Evolutionary conservation across 2,888 invertebrate genomes (phyloP).

Genomic region (Melanostoma scalare): DNA sequence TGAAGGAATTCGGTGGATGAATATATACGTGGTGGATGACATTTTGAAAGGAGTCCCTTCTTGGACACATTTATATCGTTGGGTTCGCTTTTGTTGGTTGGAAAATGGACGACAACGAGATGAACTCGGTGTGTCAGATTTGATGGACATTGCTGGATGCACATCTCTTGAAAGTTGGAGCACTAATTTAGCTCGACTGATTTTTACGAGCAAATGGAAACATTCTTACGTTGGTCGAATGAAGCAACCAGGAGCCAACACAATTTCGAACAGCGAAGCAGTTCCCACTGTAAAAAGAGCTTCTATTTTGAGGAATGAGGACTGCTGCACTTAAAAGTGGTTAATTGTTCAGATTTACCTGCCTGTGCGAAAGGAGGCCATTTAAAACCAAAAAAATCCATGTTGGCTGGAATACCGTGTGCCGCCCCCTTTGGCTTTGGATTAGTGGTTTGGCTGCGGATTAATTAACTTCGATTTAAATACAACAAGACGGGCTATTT

Average conservation of each 20-base stretch:
- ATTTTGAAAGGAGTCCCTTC: conserved; percentile 41
- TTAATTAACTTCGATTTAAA: conserved; percentile 53
- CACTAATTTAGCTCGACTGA: conserved; percentile 51
- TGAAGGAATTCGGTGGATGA: neutral
- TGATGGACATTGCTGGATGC: conserved; percentile 35
- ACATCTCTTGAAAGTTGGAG: conserved; percentile 24
- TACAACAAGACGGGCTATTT: conserved; percentile 35
- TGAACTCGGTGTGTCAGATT: conserved; percentile 1
- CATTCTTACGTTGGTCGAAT: conserved; percentile 8
- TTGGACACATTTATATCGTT: conserved; percentile 44
- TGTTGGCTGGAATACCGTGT: neutral
- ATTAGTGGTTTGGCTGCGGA: conserved; percentile 1
- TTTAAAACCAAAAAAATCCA: neutral
- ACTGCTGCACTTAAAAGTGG: conserved; percentile 43
- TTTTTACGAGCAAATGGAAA: conserved; percentile 55
- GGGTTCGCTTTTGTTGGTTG: neutral
- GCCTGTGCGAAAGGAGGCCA: neutral
- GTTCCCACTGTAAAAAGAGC: conserved; percentile 35
- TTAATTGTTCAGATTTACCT: conserved; percentile 57
- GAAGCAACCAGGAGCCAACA: neutral
- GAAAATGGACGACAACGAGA: conserved; percentile 47
- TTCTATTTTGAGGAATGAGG: conserved; percentile 33
- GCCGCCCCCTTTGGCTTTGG: neutral
- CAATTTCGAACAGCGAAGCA: neutral
- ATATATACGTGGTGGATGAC: conserved; percentile 46